Evolutionary conservation across 2,888 invertebrate species (phyloP).

Genomic region (Caenorhabditis macrosperma): DNA sequence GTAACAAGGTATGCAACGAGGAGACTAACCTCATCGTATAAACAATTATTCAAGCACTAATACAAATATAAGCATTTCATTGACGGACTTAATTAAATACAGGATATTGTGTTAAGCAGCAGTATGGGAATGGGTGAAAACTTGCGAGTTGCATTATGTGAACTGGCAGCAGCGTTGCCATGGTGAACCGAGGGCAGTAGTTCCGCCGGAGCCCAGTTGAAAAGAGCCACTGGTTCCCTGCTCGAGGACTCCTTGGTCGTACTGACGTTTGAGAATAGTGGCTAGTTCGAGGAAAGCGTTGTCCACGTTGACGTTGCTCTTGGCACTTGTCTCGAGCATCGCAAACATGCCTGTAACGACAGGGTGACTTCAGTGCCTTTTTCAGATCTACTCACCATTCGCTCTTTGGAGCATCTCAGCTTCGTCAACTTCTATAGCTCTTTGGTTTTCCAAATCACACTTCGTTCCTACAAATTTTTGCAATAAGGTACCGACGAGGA

Average conservation of each 20-base stretch:
- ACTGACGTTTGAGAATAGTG: slow-evolving; percentile 86
- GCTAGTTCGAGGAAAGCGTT: slow-evolving; percentile 91
- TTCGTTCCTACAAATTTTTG: slow-evolving; percentile 86
- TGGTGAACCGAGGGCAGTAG: slow-evolving; percentile 58
- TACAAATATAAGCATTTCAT: neutral
- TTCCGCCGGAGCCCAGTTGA: slow-evolving; percentile 67
- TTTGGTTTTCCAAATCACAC: slow-evolving; percentile 87
- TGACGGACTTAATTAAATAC: slow-evolving; percentile 29
- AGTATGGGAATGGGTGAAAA: slow-evolving; percentile 17
- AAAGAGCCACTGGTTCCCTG: slow-evolving; percentile 55
- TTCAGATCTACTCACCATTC: slow-evolving; percentile 54
- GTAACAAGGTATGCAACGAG: neutral
- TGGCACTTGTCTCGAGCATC: slow-evolving; percentile 74
- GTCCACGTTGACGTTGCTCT: slow-evolving; percentile 90
- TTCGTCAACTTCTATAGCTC: slow-evolving; percentile 90
- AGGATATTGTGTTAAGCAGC: slow-evolving; percentile 15
- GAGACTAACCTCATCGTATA: neutral
- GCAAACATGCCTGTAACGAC: slow-evolving; percentile 71
- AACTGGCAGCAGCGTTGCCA: slow-evolving; percentile 68
- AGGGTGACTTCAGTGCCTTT: neutral
- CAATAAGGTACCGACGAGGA: no score
- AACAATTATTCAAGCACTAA: neutral
- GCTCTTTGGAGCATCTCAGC: slow-evolving; percentile 86
- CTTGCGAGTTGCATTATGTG: slow-evolving; percentile 13
- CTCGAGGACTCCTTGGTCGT: slow-evolving; percentile 71